Evolutionary conservation across 2,113 vertebrate species (phyloP), one percentile per base, ranked within the genome.

Genomic region (Spea multiplicata): DNA sequence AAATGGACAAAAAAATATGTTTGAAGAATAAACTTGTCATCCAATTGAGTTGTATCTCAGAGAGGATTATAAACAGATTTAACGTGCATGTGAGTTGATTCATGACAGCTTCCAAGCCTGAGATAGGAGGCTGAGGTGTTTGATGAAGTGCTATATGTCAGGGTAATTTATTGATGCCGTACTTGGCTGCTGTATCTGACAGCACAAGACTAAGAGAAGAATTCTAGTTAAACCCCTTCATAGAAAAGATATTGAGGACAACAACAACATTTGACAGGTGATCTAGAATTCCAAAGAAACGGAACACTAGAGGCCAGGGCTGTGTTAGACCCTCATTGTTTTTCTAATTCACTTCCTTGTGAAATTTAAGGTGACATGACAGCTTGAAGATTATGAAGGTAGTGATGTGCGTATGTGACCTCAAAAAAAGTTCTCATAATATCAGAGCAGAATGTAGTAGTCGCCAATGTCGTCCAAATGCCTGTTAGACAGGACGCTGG

Each of bases 11-110:
- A 74, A 30, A 68, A 49, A 80, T 67, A 68, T 68, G 71, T 62
- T 59, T 66, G 78, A 74, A 80, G 74, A 74, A 80, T 74, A 80
- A 80, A 80, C 76, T 80, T 73, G 77, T 80, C 52, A 74, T 80
- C 78, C 64, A 50, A 74, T 67, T 68, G 64, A 80, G 70, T 50
- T 80, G 78, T 80, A 80, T 68, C 67, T 80, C 71, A 59, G 52
- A 13, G 71, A 68, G 78, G 71, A 80, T 74, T 80, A 73, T 46
- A 71, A 74, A 65, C 78, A 68, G 78, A 67, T 80, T 80, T 80
- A 68, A 71, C 8, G 64, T 64, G 71, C 71, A 73, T 68, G 71
- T 74, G 71, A 80, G 78, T 64, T 80, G 78, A 80, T 80, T 80
- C 78, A 80, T 73, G 70, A 80, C 4, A 71, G 71, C 57, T 74